Evolutionary conservation across 2,113 vertebrate species (phyloP), one percentile per base, ranked within the genome.

Genomic region (Thalassarche chlororhynchos): DNA sequence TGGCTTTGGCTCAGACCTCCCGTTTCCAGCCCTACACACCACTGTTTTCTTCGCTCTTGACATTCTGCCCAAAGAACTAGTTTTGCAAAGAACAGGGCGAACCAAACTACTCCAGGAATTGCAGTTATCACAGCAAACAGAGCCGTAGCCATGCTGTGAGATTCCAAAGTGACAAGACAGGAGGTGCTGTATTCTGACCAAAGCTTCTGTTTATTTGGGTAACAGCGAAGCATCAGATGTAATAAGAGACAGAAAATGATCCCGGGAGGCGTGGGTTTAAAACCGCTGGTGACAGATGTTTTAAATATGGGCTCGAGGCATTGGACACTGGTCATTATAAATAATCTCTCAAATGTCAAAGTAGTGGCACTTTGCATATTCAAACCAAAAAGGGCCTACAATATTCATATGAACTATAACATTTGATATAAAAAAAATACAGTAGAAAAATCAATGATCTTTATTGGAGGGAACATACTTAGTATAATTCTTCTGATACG

Each of bases 21-120:
- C 42, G 77, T 95, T 97, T 97, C 90, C 93, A 91, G 91, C 95
- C 78, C 87, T 85, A 69, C 87, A 90, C 5, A 12, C 94, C 90
- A 94, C 89, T 89, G 96, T 91, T 95, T 88, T 90, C 94, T 84
- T 87, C 8, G 1, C 91, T 96, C 78, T 95, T 97, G 96, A 92
- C 87, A 69, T 28, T 12, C 28, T 93, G 96, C 91, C 96, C 87
- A 26, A 97, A 94, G 92, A 94, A 81, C 80, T 79, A 65, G 47
- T 74, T 96, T 52, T 95, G 93, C 47, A 96, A 95, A 96, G 86
- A 97, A 97, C 87, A 97, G 95, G 81, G 49, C 16, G 90, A 97
- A 92, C 94, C 88, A 58, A 96, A 76, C 71, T 87, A 87, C 96
- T 94, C 85, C 87, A 96, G 55, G 79, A 92, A 89, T 24, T 88